Percentiles rank a stretch among this genome's conserved stretches.
Evolutionary conservation across 2,113 vertebrate genomes (phyloP).

Genomic region (Brachypteracias leptosomus): DNA sequence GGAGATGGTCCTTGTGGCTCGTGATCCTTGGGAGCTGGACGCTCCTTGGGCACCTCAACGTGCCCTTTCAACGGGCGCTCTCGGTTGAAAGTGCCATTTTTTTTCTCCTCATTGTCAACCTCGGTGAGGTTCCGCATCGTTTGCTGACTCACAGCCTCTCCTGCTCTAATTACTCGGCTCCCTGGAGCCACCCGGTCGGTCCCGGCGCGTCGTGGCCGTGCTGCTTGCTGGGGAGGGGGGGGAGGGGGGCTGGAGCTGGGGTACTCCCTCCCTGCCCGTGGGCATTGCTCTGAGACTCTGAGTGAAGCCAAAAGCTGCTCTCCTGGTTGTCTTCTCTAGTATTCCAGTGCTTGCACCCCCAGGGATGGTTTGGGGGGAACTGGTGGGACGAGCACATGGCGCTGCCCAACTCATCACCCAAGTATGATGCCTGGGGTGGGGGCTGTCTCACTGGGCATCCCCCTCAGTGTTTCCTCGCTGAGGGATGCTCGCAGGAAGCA

Average conservation of each 20-base stretch:
- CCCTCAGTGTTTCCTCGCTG: fast-evolving
- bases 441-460: too few species aligned
- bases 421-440: fast-evolving
- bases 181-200: background rate
- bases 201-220: background rate
- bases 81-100: constrained; percentile 54
- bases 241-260: background rate
- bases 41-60: constrained; percentile 25
- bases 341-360: fast-evolving
- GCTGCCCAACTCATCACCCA: fast-evolving
- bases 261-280: background rate
- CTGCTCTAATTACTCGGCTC: constrained; percentile 62
- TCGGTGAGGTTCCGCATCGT: constrained; percentile 42
- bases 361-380: background rate
- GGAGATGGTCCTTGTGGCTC: background rate
- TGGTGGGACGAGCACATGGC: fast-evolving
- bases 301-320: fast-evolving
- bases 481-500: background rate
- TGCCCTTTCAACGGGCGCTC: constrained; percentile 43
- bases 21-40: background rate
- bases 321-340: fast-evolving
- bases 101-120: constrained; percentile 57
- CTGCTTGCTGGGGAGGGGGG: background rate
- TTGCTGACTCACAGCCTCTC: constrained; percentile 67
- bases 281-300: background rate